Conservation (phyloP, 1,140 invertebrate genomes). For the Bombus waltoni region DNA sequence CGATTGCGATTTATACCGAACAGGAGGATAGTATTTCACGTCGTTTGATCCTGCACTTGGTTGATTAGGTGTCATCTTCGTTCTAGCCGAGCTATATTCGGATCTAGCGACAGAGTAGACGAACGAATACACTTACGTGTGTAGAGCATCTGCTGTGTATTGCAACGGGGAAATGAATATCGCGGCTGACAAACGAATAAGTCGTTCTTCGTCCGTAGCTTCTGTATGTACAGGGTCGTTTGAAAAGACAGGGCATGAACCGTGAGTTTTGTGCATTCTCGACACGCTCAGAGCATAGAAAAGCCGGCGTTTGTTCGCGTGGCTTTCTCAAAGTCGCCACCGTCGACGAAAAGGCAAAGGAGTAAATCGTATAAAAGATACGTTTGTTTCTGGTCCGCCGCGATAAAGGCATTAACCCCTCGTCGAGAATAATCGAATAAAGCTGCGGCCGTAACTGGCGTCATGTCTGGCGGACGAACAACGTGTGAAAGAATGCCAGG, state of each 20-base stretch:
- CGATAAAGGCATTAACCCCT: constrained; percentile 6
- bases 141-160: constrained; percentile 3
- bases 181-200: neutral
- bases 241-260: neutral
- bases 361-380: neutral
- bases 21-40: constrained; percentile 17
- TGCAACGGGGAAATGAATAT: neutral
- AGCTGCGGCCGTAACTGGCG: neutral
- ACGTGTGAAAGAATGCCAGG: constrained; percentile 27
- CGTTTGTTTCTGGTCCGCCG: neutral
- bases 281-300: neutral
- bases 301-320: too few species aligned
- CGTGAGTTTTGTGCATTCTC: neutral
- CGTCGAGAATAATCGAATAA: constrained; percentile 29
- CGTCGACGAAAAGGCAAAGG: neutral
- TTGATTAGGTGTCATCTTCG: constrained; percentile 32
- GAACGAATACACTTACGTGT: neutral
- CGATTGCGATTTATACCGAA: constrained; percentile 46
- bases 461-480: neutral
- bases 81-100: neutral
- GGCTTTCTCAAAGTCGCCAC: too few species aligned
- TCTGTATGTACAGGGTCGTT: neutral
- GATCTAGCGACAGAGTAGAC: neutral
- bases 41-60: neutral
- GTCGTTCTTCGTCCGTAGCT: too few species aligned